These are phyloP conservation scores for Pseudorhiza aurosa DNA, from an alignment of 30 jellyfish, hydroid and myxozoan genomes.

Conservation along the genomic window DNA sequence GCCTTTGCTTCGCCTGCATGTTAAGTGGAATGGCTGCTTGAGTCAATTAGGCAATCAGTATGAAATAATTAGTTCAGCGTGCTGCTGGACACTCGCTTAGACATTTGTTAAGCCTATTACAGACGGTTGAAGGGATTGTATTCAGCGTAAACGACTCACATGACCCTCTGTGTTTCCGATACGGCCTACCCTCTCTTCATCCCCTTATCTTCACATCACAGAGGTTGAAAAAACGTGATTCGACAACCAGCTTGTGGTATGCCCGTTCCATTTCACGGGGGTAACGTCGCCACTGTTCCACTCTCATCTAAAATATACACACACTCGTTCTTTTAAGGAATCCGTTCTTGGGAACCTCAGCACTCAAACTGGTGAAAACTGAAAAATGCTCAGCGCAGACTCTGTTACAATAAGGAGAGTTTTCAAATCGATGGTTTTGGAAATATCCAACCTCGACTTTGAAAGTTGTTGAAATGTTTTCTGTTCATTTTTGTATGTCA, in stretches of 20 bases:
- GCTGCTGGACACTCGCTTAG: background rate
- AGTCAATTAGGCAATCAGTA: background rate
- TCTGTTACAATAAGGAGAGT: no score
- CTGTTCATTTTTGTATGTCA: no score
- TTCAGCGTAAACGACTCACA: conserved; percentile 22
- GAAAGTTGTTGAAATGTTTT: no score
- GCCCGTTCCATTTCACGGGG: background rate
- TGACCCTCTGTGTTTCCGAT: conserved; percentile 45
- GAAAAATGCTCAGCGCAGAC: no score
- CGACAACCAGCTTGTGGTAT: conserved; percentile 10
- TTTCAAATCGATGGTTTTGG: no score
- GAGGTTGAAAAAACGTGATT: background rate
- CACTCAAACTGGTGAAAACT: no score
- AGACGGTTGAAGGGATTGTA: background rate
- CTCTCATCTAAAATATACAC: no score
- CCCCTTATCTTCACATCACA: conserved; percentile 1
- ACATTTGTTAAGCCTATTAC: background rate
- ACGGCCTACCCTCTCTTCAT: background rate
- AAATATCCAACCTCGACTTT: no score
- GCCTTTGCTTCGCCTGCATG: background rate
- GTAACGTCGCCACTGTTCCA: no score
- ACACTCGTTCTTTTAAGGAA: no score
- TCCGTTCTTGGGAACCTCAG: no score
- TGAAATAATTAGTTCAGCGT: background rate
- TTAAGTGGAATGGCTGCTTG: background rate